Evolutionary conservation across 53 echinoderm and acorn worm species (phyloP).

Genomic region (Paracentrotus lividus): DNA sequence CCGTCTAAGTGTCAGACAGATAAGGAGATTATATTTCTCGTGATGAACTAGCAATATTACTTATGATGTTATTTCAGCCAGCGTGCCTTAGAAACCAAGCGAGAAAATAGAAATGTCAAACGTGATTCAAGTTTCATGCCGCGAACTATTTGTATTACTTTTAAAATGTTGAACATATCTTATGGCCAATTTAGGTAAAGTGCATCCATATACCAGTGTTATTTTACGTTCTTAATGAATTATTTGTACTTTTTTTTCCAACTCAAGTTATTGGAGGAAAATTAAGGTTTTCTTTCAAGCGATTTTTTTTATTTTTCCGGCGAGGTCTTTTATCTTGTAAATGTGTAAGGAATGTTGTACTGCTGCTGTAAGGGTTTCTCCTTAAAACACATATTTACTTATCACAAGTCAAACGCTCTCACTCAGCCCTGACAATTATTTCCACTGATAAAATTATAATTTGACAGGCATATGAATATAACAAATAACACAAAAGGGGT

Average conservation of each 20-base stretch:
- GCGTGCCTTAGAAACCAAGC: background rate
- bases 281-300: background rate
- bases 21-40: background rate
- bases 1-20: background rate
- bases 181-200: background rate
- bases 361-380: background rate
- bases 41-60: background rate
- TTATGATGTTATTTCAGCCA: background rate
- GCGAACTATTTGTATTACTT: background rate
- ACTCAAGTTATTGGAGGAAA: background rate
- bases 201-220: background rate
- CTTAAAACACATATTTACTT: background rate
- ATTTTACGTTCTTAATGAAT: background rate
- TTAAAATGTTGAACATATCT: background rate
- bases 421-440: background rate
- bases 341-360: too few relatives aligned
- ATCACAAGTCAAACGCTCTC: background rate
- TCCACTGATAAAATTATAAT: too few relatives aligned
- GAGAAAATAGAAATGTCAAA: background rate
- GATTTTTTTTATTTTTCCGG: too few relatives aligned
- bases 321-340: too few relatives aligned
- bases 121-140: background rate
- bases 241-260: background rate
- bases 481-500: background rate
- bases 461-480: background rate